phyloP scores from a whole-genome alignment of 2,113 vertebrate species.

The Salvelinus fontinalis region DNA sequence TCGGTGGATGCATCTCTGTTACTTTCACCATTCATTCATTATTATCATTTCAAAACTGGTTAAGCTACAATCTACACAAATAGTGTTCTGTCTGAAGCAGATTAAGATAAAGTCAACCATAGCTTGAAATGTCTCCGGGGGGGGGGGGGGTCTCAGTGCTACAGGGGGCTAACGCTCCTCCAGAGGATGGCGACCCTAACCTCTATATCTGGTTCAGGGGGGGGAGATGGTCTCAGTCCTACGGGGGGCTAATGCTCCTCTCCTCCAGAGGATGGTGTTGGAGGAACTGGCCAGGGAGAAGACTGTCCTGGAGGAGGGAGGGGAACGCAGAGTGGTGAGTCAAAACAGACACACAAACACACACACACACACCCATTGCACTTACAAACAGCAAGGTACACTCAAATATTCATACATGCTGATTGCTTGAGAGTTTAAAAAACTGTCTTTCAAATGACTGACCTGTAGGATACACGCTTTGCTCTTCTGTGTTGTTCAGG shows the following conservation, averaged over 20 bases:
- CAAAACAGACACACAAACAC: slow-evolving; percentile 7
- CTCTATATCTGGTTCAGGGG: slow-evolving; percentile 68
- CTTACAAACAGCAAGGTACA: not conserved
- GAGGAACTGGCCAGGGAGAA: slow-evolving; percentile 83
- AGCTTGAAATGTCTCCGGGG: not conserved
- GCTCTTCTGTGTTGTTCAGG: slow-evolving; percentile 41
- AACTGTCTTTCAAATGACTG: not conserved
- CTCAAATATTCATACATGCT: not conserved
- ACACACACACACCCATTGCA: not conserved
- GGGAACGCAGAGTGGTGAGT: slow-evolving; percentile 76
- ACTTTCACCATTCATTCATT: no score
- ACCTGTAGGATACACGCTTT: not conserved
- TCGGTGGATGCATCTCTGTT: no score
- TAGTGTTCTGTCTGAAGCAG: no score
- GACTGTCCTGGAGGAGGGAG: slow-evolving; percentile 71
- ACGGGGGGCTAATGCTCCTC: slow-evolving; percentile 81
- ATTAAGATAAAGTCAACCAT: no score
- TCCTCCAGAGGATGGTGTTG: slow-evolving; percentile 85
- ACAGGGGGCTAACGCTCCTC: slow-evolving; percentile 83
- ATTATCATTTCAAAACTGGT: no score
- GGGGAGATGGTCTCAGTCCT: slow-evolving; percentile 84
- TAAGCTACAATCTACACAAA: no score
- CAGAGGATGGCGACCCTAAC: slow-evolving; percentile 76
- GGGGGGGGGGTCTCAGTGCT: slow-evolving; percentile 80
- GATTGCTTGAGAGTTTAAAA: not conserved